Percentiles rank a stretch among this genome's conserved stretches.
phyloP scores from a whole-genome alignment of 1,140 invertebrate species.

The Argopecten irradians region DNA sequence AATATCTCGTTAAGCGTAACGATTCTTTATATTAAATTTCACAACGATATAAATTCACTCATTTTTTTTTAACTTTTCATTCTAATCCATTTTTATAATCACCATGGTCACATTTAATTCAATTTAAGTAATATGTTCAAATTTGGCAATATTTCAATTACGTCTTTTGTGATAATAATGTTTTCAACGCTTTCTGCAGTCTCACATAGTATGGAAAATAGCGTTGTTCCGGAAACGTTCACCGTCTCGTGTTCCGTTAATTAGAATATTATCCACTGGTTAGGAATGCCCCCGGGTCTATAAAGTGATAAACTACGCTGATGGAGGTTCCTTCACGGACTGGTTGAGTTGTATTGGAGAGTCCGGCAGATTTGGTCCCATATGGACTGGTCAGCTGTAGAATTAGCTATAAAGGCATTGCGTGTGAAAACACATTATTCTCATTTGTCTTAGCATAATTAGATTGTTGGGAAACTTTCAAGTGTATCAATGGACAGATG shows the following conservation, averaged over 20 bases:
- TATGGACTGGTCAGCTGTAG: neutral
- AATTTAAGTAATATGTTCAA: neutral
- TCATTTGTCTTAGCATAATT: neutral
- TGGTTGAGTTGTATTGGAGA: neutral
- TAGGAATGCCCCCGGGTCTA: neutral
- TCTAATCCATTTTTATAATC: too few relatives aligned
- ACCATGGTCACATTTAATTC: neutral
- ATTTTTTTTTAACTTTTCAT: too few relatives aligned
- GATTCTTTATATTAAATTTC: too few relatives aligned
- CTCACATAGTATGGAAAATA: neutral
- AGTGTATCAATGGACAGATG: neutral
- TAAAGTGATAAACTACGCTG: neutral
- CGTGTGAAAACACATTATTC: constrained; percentile 10
- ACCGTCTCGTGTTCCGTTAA: neutral
- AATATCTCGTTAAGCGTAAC: too few relatives aligned
- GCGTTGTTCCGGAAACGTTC: neutral
- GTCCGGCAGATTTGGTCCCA: neutral
- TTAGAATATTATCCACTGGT: neutral
- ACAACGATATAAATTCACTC: too few relatives aligned
- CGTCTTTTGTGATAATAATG: neutral
- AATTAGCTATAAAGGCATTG: neutral
- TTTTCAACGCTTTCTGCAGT: neutral
- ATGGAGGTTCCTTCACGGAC: neutral
- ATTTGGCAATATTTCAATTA: neutral
- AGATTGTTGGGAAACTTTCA: neutral